phyloP scores from a whole-genome alignment of 2,888 invertebrate genomes.

The Catocala fraxini region DNA sequence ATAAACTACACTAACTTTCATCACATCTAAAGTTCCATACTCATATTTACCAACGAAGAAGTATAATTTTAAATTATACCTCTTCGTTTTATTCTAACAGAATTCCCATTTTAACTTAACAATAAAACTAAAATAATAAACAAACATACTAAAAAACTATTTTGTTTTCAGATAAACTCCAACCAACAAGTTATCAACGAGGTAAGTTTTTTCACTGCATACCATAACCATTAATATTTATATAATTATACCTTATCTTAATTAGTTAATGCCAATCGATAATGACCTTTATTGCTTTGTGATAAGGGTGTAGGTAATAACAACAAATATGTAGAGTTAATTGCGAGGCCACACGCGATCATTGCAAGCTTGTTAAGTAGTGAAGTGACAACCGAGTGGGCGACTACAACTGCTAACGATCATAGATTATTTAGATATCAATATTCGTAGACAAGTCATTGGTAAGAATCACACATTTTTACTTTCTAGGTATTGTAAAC shows the following conservation, averaged over 20 bases:
- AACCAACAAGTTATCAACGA: conserved; percentile 21
- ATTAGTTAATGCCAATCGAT: conserved; percentile 5
- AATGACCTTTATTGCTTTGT: conserved; percentile 11
- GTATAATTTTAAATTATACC: background rate
- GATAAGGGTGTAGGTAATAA: conserved; percentile 25
- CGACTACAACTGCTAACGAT: conserved; percentile 42
- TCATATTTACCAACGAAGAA: too few relatives aligned
- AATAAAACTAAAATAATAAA: too few relatives aligned
- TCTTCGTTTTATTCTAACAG: too few relatives aligned
- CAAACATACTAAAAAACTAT: conserved; percentile 25
- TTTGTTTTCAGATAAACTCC: conserved; percentile 44
- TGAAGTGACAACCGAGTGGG: conserved; percentile 54
- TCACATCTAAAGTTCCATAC: too few relatives aligned
- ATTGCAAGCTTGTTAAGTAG: conserved; percentile 50
- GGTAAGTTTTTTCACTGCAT: conserved; percentile 34
- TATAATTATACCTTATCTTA: conserved; percentile 3
- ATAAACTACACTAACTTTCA: too few relatives aligned
- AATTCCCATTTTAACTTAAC: background rate
- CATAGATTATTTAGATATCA: conserved; percentile 46
- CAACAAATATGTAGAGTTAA: conserved; percentile 27
- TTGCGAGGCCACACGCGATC: conserved; percentile 52
- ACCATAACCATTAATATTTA: conserved; percentile 28
- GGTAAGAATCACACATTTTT: too few relatives aligned
- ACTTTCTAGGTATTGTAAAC: too few relatives aligned
- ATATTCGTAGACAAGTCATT: conserved; percentile 29